Base-by-base conservation (phyloP, 2,797 vertebrate genomes). In the Pelodytes ibericus region DNA sequence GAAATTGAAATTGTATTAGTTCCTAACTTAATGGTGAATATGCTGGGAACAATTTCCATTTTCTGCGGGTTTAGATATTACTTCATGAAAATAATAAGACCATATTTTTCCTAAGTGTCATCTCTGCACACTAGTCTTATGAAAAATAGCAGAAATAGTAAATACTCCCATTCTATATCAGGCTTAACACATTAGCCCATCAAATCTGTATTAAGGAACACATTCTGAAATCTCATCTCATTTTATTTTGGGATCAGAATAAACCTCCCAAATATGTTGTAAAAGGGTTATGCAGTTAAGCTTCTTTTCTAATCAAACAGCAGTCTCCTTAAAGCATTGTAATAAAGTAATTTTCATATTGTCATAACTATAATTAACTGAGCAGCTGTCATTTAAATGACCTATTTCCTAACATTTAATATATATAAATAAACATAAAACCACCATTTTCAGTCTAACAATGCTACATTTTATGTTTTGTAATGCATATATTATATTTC, bases 1-100 rank as follows among this genome's bases (percentile, higher is more conserved):
- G n/a, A 58, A 27, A 27, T 58, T 58, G 56, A 58, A 58, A 58
- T 58, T 58, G 24, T 29, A 29, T 58, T 58, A 29, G 25, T 29
- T 11, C 29, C 24, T 29, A 58, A 16, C 26, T 56, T 56, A 56
- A 58, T 27, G 56, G 26, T 58, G 56, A 29, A 9, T 58, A 29
- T 27, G 56, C 56, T 13, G 56, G 56, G 13, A 58, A 58, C 56
- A 58, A 58, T 27, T 29, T 58, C 13, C 26, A 29, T 58, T 58
- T 58, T 29, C 26, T 26, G 4, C 29, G 26, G 15, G 10, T 24
- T 27, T 26, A 27, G 4, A 2, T 56, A 22, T 56, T 56, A 56
- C 51, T 56, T 56, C 15, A 24, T 56, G 51, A 56, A 56, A 56
- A 4, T 25, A 56, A 51, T 51, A 13, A 51, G n/a, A 10, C 13